phyloP scores from a whole-genome alignment of 2,888 invertebrate genomes.

The Aethes cnicana region DNA sequence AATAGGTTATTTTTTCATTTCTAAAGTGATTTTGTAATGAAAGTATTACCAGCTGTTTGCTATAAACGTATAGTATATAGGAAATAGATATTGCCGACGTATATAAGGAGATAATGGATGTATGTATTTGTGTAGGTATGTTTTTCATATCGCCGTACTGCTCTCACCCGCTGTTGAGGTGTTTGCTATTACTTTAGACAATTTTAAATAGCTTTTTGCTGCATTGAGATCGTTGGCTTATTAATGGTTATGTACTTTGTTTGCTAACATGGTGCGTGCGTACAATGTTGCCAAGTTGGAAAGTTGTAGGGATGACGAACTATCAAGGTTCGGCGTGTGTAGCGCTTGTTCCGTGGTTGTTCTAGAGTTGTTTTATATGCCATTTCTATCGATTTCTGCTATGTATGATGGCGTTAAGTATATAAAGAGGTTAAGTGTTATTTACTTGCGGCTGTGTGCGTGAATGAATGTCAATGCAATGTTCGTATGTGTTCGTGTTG shows the following conservation, averaged over 20 bases:
- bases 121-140: constrained; percentile 42
- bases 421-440: constrained; percentile 32
- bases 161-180: constrained; percentile 45
- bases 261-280: constrained; percentile 50
- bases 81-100: constrained; percentile 40
- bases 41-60: constrained; percentile 42
- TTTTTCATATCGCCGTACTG: constrained; percentile 47
- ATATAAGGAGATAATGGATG: constrained; percentile 42
- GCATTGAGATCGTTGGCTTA: constrained; percentile 42
- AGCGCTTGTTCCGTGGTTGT: background rate
- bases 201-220: constrained; percentile 42
- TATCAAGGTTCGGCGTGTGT: background rate
- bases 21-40: constrained; percentile 39
- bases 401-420: constrained; percentile 27
- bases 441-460: constrained; percentile 44
- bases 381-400: constrained; percentile 21
- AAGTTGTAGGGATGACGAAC: constrained; percentile 28
- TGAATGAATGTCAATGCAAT: constrained; percentile 38
- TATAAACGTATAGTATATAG: constrained; percentile 35
- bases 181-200: constrained; percentile 45
- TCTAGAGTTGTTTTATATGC: constrained; percentile 13
- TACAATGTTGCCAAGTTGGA: constrained; percentile 50
- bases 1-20: constrained; percentile 67
- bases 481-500: constrained; percentile 40
- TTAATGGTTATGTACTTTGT: constrained; percentile 56